Percentiles rank a stretch among this genome's conserved stretches.
phyloP scores from a whole-genome alignment of 2,797 vertebrate genomes.

The Halcyon chelicuti region DNA sequence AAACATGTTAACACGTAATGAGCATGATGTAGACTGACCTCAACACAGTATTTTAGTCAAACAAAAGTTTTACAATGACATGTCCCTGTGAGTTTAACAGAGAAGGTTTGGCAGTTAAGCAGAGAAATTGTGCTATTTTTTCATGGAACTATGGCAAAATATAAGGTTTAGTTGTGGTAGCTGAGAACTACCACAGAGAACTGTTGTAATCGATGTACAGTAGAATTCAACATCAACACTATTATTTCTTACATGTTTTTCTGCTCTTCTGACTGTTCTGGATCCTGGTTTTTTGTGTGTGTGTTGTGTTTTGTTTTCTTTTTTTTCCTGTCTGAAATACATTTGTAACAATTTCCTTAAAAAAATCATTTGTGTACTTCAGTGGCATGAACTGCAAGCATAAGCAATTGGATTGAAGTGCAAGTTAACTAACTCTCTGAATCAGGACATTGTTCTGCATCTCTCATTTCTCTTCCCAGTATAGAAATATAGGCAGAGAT shows the following conservation, averaged over 20 bases:
- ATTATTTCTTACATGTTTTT: background rate
- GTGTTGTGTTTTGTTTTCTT: background rate
- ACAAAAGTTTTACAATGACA: background rate
- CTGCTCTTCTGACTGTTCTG: background rate
- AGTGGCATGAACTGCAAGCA: background rate
- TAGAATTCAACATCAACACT: background rate
- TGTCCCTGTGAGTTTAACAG: background rate
- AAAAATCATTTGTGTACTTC: background rate
- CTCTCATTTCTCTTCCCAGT: background rate
- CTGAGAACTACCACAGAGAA: background rate
- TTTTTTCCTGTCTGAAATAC: background rate
- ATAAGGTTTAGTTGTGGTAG: background rate
- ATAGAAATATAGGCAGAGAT: background rate
- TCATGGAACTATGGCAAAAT: background rate
- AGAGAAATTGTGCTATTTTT: background rate
- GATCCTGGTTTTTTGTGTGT: background rate
- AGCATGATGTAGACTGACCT: background rate
- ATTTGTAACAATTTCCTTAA: background rate
- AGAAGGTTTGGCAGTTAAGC: background rate
- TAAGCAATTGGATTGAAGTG: background rate
- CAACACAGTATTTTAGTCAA: background rate
- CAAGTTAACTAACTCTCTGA: background rate
- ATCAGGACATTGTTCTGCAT: background rate
- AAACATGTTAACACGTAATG: background rate
- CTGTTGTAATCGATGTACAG: background rate